Evolutionary conservation across 2,113 vertebrate genomes (phyloP), one percentile per base, ranked within the genome.

Genomic region (Melanocharis versteri): DNA sequence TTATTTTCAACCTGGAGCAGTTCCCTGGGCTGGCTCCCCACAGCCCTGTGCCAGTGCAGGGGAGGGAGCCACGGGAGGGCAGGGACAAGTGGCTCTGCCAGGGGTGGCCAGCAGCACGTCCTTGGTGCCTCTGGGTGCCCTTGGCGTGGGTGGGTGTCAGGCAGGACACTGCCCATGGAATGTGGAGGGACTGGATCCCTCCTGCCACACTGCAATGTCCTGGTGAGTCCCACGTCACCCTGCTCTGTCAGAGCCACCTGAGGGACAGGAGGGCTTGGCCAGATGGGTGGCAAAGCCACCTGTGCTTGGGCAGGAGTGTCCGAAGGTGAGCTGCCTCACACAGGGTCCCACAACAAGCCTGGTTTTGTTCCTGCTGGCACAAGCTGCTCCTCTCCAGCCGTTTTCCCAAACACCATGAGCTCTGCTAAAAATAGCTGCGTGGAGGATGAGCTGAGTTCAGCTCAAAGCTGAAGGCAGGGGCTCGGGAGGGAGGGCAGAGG

Each of bases 1-100:
- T 89, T 96, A 94, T 97, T 94, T 97, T 88, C 92, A 94, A 48
- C 40, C 75, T 95, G 92, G 94, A 96, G 19, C 66, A 51, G 78
- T 37, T 95, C 90, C 78, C 84, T 37, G 56, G 65, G 51, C 78
- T 93, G 95, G 24, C 56, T 93, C 73, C 79, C 51, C 5, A 1
- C n/a, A 75, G 61, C 44, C 78, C 53, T 4, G 4, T 91, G 90
- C 72, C 83, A 81, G 77, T 0, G 0, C 45, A 83, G 54, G 62
- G 64, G 30, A 90, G 65, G 78, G 56, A 76, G 78, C 2, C 3
- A 24, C 3, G 0, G 48, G 12, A 79, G 76, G 69, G 42, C 72
- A 87, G 84, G 72, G 65, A 89, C 33, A 7, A 81, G 56, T 39
- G 47, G 50, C 51, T 45, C 12, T 19, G 64, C n/a, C n/a, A 73